A percentile compares a stretch with the other conserved stretches of the same genome.
phyloP scores from a whole-genome alignment of 37 sponge, comb jelly and placozoan genomes.

The Spongilla lacustris region DNA sequence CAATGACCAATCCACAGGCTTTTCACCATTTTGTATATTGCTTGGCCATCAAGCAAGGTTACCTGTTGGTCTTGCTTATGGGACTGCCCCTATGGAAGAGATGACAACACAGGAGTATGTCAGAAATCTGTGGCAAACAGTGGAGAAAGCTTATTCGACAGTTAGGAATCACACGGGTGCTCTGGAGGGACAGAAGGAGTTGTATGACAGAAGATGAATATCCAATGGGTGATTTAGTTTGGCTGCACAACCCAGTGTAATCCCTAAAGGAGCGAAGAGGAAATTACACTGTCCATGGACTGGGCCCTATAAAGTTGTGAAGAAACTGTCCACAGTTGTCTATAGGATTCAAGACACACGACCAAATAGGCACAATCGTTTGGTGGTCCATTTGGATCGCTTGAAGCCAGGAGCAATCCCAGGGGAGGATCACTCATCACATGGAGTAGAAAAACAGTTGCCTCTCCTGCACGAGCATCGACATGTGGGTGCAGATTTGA shows the following conservation, averaged over 20 bases:
- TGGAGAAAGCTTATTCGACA: conserved; percentile 4
- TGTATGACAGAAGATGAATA: conserved; percentile 30
- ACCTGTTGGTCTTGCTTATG: conserved; percentile 27
- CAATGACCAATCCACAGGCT: conserved; percentile 23
- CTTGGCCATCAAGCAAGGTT: conserved; percentile 39
- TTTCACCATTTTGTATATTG: conserved; percentile 46
- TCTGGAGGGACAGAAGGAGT: conserved; percentile 13
- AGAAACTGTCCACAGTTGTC: not conserved
- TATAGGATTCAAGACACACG: too few species aligned
- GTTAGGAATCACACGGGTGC: not conserved
- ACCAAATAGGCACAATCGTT: not conserved
- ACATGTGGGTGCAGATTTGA: too few species aligned
- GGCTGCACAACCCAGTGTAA: conserved; percentile 41
- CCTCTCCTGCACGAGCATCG: too few species aligned
- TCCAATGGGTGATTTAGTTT: conserved; percentile 48
- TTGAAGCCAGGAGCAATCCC: conserved; percentile 20
- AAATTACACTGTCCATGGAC: conserved; percentile 59
- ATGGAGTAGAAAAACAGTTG: too few species aligned
- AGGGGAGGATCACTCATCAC: too few species aligned
- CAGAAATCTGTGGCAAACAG: not conserved
- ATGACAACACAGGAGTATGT: conserved; percentile 19
- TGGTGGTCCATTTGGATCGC: conserved; percentile 61
- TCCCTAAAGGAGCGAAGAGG: conserved; percentile 20
- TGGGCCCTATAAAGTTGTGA: conserved; percentile 43
- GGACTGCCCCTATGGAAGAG: not conserved